Conservation (phyloP, 2,113 vertebrate species). For the Muntiacus muntjak region DNA sequence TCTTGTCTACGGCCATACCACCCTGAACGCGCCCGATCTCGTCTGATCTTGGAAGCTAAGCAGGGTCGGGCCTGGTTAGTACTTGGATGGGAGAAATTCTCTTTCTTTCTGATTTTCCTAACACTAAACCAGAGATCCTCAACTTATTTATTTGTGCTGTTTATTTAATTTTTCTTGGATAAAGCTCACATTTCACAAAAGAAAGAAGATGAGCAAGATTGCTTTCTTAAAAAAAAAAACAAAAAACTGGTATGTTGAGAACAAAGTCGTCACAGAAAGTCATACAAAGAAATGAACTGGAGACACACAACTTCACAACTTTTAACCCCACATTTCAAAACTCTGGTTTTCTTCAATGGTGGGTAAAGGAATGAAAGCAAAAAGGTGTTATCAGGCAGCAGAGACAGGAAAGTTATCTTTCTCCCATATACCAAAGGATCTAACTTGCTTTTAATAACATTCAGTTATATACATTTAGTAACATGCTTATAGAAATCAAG, state of each 20-base stretch:
- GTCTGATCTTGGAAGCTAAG: no score
- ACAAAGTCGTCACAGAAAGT: neutral
- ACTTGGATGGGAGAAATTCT: no score
- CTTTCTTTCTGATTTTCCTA: conserved; percentile 27
- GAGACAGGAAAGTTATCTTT: neutral
- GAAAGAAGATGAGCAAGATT: neutral
- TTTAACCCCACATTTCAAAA: neutral
- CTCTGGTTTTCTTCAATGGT: neutral
- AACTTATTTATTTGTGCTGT: neutral
- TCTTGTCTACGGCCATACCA: no score
- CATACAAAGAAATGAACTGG: neutral
- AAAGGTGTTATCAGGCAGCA: neutral
- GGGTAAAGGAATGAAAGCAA: neutral
- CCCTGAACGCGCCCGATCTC: no score
- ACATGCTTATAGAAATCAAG: neutral
- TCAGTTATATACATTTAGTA: neutral
- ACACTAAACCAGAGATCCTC: neutral
- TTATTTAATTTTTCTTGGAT: conserved; percentile 18
- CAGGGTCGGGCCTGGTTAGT: no score
- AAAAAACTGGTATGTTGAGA: neutral
- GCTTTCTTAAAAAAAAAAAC: neutral
- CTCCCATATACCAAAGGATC: neutral
- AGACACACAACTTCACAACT: neutral
- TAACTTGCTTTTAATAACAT: neutral
- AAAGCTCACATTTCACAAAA: conserved; percentile 5